Evolutionary conservation across 2,888 invertebrate species (phyloP), one percentile per base, ranked within the genome.

Genomic region (Erebia ligea): DNA sequence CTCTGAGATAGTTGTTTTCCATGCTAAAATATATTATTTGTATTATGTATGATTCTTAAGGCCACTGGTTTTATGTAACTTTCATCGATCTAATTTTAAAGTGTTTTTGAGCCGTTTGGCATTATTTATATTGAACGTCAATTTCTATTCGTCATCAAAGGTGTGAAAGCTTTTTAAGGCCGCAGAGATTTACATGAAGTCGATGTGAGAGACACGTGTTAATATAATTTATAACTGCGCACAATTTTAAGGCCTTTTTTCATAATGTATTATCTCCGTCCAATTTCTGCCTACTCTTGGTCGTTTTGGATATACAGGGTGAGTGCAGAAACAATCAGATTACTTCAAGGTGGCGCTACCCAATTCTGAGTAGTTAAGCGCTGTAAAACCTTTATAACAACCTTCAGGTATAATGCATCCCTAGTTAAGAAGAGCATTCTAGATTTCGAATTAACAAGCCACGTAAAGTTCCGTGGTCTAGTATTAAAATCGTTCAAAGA

Each of bases 221-320:
- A 73, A 48, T 81, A 54, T 77, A 80, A 80, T 77, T 82, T 80
- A 76, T 67, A 77, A 79, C 77, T 81, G 86, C 91, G 91, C 90
- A 91, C 91, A 91, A 91, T 87, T 88, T 84, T 85, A 85, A 83
- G 85, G 79, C 82, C 82, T 87, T 86, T 86, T 72, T 85, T 82
- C 73, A 76, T 70, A 59, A 71, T 85, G 75, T 71, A 67, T 85
- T 87, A 82, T 88, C 86, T 91, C 91, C 91, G 91, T 91, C 91
- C 91, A 91, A 81, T 84, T 81, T 82, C 69, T 58, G 68, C 69
- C 65, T 69, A 66, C 57, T 48, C 68, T 62, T 19, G 21, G 48
- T 57, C 19, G 19, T 21, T 21, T 11, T 17, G 42, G 19, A 34
- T 59, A 50, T 9, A 17, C 2, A 9, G n/a, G 58, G 34, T 59